Evolutionary conservation across 2,113 vertebrate genomes (phyloP).

Genomic region (Excalfactoria chinensis): DNA sequence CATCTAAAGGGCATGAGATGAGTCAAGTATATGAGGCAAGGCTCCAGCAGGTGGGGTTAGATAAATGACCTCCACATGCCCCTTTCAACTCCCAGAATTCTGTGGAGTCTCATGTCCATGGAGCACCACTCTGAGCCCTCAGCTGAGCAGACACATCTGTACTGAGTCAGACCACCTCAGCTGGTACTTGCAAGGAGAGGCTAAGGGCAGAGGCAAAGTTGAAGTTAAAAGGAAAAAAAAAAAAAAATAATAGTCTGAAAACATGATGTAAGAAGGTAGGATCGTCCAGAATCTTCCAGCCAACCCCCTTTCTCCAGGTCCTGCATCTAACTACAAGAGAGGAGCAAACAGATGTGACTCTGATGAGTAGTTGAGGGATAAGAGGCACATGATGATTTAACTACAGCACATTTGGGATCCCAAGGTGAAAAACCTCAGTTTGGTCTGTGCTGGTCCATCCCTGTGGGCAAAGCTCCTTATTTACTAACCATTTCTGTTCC

Average conservation of each 20-base stretch:
- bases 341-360: fast-evolving
- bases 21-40: too few relatives aligned
- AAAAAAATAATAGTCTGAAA: neutral
- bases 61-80: too few relatives aligned
- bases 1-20: too few relatives aligned
- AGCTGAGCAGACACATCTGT: neutral
- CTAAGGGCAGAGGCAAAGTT: neutral
- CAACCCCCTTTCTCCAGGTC: neutral
- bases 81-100: too few relatives aligned
- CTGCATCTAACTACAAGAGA: neutral
- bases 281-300: neutral
- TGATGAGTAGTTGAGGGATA: neutral
- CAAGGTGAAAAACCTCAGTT: neutral
- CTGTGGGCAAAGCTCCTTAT: neutral
- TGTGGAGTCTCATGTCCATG: neutral
- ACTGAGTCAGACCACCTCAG: slow-evolving; percentile 6
- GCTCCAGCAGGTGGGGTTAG: too few relatives aligned
- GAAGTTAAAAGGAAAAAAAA: neutral
- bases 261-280: neutral
- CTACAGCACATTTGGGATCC: neutral
- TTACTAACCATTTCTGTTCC: fast-evolving
- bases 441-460: neutral
- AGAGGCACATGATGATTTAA: fast-evolving
- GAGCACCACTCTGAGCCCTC: neutral
- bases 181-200: slow-evolving; percentile 17